Percentiles rank a stretch among this genome's conserved stretches.
phyloP scores from a whole-genome alignment of 2,797 vertebrate species.

The Aulostomus chinensis region DNA sequence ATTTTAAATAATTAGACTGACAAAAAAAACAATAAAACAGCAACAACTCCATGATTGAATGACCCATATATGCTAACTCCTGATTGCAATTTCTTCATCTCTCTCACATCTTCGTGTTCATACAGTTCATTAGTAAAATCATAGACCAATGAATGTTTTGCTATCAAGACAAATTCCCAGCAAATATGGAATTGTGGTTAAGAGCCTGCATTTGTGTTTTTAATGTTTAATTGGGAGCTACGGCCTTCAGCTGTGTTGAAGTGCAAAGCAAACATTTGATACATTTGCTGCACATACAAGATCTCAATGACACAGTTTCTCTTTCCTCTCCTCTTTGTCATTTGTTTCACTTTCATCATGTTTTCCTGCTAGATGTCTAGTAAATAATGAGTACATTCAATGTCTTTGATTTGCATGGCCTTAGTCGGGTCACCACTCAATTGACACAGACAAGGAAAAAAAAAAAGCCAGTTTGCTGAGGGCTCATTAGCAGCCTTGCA shows the following conservation, averaged over 20 bases:
- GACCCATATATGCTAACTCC: too few relatives aligned
- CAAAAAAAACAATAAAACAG: too few relatives aligned
- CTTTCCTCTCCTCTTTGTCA: slow-evolving; percentile 36
- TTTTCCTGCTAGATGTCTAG: slow-evolving; percentile 63
- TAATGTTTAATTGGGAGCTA: slow-evolving; percentile 53
- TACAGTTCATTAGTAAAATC: neutral
- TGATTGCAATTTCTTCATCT: too few relatives aligned
- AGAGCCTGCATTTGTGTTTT: slow-evolving; percentile 16
- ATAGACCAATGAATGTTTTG: slow-evolving; percentile 15
- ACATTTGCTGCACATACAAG: slow-evolving; percentile 35
- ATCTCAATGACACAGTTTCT: slow-evolving; percentile 23
- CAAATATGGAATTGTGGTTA: slow-evolving; percentile 34
- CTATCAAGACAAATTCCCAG: slow-evolving; percentile 4
- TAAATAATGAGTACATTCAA: slow-evolving; percentile 72
- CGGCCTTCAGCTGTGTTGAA: slow-evolving; percentile 59
- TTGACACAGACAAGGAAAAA: slow-evolving; percentile 51
- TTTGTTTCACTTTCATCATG: slow-evolving; percentile 65
- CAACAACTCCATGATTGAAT: too few relatives aligned
- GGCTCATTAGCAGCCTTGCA: slow-evolving; percentile 67
- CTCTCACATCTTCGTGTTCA: too few relatives aligned
- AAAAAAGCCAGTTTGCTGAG: slow-evolving; percentile 46
- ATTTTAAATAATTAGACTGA: too few relatives aligned
- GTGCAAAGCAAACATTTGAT: slow-evolving; percentile 51
- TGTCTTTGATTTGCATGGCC: slow-evolving; percentile 68
- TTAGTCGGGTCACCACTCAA: slow-evolving; percentile 69